Evolutionary conservation across 2,797 vertebrate genomes (phyloP).

Genomic region (Saxicola maurus): DNA sequence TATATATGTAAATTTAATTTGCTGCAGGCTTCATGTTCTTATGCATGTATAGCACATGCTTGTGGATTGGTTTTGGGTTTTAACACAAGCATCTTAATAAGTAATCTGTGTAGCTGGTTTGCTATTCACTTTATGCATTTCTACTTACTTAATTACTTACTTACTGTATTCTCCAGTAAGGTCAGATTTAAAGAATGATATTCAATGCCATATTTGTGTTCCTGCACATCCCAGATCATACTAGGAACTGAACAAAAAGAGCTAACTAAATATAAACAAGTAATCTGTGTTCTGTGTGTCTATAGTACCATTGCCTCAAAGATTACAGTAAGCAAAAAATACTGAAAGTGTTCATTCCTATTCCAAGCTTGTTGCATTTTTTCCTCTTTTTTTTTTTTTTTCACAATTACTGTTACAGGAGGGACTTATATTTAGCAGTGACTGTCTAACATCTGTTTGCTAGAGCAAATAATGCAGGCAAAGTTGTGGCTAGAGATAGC

Average conservation of each 20-base stretch:
- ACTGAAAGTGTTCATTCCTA: not conserved
- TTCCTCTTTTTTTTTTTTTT: not conserved
- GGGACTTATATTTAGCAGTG: not conserved
- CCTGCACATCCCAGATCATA: not conserved
- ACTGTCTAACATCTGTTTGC: slow-evolving; percentile 30
- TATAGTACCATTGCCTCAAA: not conserved
- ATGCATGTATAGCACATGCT: not conserved
- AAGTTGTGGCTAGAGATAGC: slow-evolving; percentile 34
- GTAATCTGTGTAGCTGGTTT: not conserved
- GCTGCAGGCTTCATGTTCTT: not conserved
- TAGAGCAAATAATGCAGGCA: slow-evolving; percentile 24
- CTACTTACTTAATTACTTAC: too few relatives aligned
- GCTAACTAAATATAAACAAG: not conserved
- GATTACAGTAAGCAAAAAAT: not conserved
- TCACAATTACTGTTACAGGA: not conserved
- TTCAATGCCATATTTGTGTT: not conserved
- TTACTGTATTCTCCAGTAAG: not conserved
- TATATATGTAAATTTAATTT: slow-evolving; percentile 21
- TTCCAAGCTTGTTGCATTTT: not conserved
- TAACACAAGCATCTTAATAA: not conserved
- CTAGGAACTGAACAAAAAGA: not conserved
- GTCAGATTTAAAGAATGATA: not conserved
- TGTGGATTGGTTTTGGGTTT: not conserved
- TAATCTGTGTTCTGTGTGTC: not conserved
- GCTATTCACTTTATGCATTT: not conserved